Evolutionary conservation across 2,888 invertebrate species (phyloP).

Genomic region (Hydraecia micacea): DNA sequence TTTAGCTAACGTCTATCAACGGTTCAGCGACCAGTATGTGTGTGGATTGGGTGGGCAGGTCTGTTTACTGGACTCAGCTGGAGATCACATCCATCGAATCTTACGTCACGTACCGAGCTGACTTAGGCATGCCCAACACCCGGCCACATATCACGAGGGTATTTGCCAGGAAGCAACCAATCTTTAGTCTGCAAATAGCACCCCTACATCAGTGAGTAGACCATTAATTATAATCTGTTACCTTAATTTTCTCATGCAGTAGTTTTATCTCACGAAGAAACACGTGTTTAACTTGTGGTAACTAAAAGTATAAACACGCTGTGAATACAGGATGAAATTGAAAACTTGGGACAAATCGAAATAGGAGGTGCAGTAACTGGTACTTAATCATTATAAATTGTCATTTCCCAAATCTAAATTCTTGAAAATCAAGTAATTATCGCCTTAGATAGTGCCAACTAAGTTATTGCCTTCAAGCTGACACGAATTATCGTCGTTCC

Average conservation of each 20-base stretch:
- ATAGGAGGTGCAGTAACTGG: no score
- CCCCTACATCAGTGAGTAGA: slow-evolving; percentile 92
- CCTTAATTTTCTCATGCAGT: not conserved
- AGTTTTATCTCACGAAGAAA: not conserved
- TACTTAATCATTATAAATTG: no score
- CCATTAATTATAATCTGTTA: not conserved
- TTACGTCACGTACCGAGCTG: slow-evolving; percentile 91
- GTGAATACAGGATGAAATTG: not conserved
- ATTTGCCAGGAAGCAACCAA: slow-evolving; percentile 88
- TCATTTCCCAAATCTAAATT: no score
- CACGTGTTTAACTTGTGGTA: not conserved
- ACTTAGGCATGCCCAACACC: slow-evolving; percentile 91
- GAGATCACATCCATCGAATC: slow-evolving; percentile 84
- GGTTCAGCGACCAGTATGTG: slow-evolving; percentile 91
- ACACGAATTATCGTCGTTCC: no score
- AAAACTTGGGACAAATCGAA: no score
- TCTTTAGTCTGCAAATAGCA: slow-evolving; percentile 93
- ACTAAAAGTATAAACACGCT: not conserved
- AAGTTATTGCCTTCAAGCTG: no score
- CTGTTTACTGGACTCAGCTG: slow-evolving; percentile 95
- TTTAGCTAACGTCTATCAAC: slow-evolving; percentile 85
- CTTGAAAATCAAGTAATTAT: no score
- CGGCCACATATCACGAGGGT: slow-evolving; percentile 89
- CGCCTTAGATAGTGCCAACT: no score
- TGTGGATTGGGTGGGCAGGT: slow-evolving; percentile 96